Conservation (phyloP, 1,140 invertebrate species). For the Eumaeus atala region DNA sequence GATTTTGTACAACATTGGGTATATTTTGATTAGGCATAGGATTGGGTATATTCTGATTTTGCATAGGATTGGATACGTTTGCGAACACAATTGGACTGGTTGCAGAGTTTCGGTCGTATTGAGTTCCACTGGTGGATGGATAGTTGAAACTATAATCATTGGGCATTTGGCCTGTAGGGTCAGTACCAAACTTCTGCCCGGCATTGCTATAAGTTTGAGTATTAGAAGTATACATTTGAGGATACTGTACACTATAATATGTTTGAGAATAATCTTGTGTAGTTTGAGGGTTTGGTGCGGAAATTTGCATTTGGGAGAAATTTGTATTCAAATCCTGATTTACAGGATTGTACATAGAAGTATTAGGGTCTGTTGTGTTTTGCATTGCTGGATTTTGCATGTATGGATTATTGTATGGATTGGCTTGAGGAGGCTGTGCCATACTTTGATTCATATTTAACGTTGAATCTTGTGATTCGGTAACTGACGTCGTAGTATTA, state of each 20-base stretch:
- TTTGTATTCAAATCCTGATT: constrained; percentile 42
- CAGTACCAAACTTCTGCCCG: constrained; percentile 34
- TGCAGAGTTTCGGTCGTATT: constrained; percentile 26
- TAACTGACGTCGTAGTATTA: constrained; percentile 39
- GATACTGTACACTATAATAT: constrained; percentile 52
- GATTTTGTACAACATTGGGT: background rate
- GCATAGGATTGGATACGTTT: constrained; percentile 3
- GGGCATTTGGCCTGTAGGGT: constrained; percentile 29
- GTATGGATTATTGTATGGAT: constrained; percentile 37
- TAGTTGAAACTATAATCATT: constrained; percentile 48
- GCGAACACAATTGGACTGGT: background rate
- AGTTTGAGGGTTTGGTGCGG: constrained; percentile 28
- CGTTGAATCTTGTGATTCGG: constrained; percentile 41
- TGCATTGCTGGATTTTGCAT: constrained; percentile 16
- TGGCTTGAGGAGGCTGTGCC: constrained; percentile 17
- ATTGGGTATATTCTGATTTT: constrained; percentile 15
- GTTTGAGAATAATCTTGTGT: constrained; percentile 46
- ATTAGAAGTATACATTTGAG: constrained; percentile 39
- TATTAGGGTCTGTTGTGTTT: constrained; percentile 19
- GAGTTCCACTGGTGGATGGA: constrained; percentile 38
- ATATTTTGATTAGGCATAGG: background rate
- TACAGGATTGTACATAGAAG: constrained; percentile 26
- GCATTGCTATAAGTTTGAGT: constrained; percentile 46
- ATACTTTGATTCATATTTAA: constrained; percentile 3
- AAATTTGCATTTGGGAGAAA: constrained; percentile 56